These are phyloP conservation scores for Trinectes maculatus DNA, from an alignment of 2,113 vertebrate species.

Conservation along the genomic window DNA sequence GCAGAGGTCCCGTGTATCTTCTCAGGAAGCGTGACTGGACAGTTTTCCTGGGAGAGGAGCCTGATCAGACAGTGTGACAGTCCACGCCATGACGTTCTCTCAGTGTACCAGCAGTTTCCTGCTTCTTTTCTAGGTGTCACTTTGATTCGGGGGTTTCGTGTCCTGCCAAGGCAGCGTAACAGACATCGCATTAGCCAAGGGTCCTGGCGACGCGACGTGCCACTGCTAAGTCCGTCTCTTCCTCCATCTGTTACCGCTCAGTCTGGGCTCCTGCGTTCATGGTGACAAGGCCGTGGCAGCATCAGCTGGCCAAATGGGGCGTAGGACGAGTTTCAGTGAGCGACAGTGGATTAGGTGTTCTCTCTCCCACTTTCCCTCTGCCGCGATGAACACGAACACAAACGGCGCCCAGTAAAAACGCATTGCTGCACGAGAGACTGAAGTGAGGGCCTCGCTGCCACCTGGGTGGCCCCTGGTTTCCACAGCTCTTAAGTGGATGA, in stretches of 20 bases:
- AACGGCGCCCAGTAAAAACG: too few species aligned
- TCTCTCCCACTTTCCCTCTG: conserved; percentile 11
- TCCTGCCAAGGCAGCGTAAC: background rate
- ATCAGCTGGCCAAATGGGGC: conserved; percentile 23
- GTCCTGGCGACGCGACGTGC: background rate
- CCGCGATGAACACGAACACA: conserved; percentile 5
- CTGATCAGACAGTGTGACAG: conserved; percentile 20
- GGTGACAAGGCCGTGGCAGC: conserved; percentile 46
- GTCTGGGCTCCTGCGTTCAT: conserved; percentile 22
- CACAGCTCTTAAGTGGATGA: conserved; percentile 26
- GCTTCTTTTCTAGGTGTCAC: conserved; percentile 13
- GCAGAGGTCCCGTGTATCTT: conserved; percentile 9
- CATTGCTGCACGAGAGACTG: background rate
- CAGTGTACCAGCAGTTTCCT: background rate
- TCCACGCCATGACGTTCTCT: conserved; percentile 12
- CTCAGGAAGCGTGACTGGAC: background rate
- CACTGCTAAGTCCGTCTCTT: background rate
- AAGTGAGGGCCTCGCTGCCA: background rate
- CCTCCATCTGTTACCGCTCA: conserved; percentile 35
- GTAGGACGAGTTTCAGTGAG: conserved; percentile 31
- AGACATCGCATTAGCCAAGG: conserved; percentile 15
- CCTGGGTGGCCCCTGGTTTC: conserved; percentile 32
- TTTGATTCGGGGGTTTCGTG: conserved; percentile 1
- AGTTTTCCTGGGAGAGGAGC: conserved; percentile 36
- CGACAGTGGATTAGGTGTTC: conserved; percentile 40